Base-by-base conservation (phyloP, 2,113 vertebrate genomes). In the Pseudopodoces humilis region DNA sequence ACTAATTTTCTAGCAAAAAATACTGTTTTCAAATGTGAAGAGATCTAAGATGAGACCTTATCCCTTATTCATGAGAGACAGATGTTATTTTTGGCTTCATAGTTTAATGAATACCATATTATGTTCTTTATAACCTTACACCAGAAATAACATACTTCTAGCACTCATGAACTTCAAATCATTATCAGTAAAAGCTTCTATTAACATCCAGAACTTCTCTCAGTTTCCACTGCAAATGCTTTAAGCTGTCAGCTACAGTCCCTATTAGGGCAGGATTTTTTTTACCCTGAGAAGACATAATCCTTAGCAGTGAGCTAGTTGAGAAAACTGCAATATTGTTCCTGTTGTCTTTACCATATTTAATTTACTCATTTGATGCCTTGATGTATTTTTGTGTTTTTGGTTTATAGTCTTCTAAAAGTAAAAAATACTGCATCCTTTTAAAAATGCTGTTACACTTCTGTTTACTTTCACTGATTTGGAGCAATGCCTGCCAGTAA, bases 81-180 rank as follows among this genome's bases (percentile, higher is more conserved):
- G 97, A 98, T 97, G 97, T 98, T 97, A 97, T 97, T 98, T 98
- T 97, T 98, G 96, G 96, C 98, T 97, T 75, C 83, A 84, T 44
- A 81, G 19, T 95, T 85, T 97, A 98, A 98, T 98, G 94, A 96
- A 96, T 97, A 97, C 95, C 97, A 97, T 90, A 97, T 96, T 97
- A 97, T 78, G 86, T 80, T 97, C 91, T 94, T 98, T 96, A 96
- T 92, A 97, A 97, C 95, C 79, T 87, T 94, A 96, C 56, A 92
- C 92, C 93, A 92, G 96, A 94, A 98, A 97, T 93, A 97, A 97
- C 80, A 93, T 85, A 94, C 83, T 94, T 96, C 60, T 75, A 94
- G 59, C 67, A 93, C 90, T 97, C 79, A 94, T 83, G 94, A 91
- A 96, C 96, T 96, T 95, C 90, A 96, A 97, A 76, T 50, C 86